A percentile compares a stretch with the other conserved stretches of the same genome.
Conservation (phyloP, 2,113 vertebrate genomes). For the Hippocampus mohnikei region DNA sequence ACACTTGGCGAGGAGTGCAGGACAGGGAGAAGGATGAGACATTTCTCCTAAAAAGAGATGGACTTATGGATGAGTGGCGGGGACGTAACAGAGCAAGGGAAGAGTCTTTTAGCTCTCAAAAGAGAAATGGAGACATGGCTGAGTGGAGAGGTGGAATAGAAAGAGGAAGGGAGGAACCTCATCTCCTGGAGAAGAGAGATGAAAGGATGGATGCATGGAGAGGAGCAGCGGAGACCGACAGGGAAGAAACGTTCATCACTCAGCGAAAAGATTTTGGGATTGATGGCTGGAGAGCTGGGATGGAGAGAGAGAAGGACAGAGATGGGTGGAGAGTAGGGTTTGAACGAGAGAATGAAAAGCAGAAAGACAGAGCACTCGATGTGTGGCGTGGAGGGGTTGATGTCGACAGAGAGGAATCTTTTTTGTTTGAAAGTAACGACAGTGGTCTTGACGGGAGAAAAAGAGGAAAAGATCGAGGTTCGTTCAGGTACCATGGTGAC, state of each 20-base stretch:
- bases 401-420: constrained; percentile 60
- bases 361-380: constrained; percentile 62
- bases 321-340: constrained; percentile 61
- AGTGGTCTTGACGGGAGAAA: constrained; percentile 49
- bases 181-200: constrained; percentile 77
- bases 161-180: constrained; percentile 70
- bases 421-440: constrained; percentile 61
- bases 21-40: constrained; percentile 59
- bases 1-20: constrained; percentile 50
- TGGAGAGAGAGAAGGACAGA: constrained; percentile 63
- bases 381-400: constrained; percentile 65
- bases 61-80: constrained; percentile 60
- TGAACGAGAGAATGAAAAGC: constrained; percentile 57
- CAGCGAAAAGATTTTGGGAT: constrained; percentile 64
- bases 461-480: constrained; percentile 51
- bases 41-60: constrained; percentile 63
- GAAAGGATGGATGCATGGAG: constrained; percentile 63
- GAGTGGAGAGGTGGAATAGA: constrained; percentile 58
- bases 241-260: constrained; percentile 66
- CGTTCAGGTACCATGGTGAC: constrained; percentile 67
- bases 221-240: constrained; percentile 45
- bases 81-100: constrained; percentile 48
- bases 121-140: constrained; percentile 49
- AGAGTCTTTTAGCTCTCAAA: constrained; percentile 51
- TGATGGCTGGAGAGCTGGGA: constrained; percentile 56